Evolutionary conservation across 2,113 vertebrate genomes (phyloP), one percentile per base, ranked within the genome.

Genomic region (Ovibos moschatus): DNA sequence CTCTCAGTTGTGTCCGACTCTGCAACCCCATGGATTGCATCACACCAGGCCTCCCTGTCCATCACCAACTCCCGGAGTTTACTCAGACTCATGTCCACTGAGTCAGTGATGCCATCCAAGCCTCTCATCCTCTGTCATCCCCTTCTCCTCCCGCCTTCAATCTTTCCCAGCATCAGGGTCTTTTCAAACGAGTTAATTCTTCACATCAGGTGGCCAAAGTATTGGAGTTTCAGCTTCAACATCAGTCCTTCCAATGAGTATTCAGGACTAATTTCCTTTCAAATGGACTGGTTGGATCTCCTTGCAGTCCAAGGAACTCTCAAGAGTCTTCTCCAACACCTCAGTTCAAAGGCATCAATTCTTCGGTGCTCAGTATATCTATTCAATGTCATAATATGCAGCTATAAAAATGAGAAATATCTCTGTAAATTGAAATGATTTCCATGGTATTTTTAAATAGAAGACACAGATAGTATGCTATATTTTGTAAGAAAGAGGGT

Each of bases 1-100:
- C 5, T 0, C n/a, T 23, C 67, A 23, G 5, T 25, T 40, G n/a
- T 40, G n/a, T 40, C 67, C 1, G 0, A 71, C n/a, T 40, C 67
- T 40, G 21, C 21, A 5, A 71, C n/a, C 67, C 67, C n/a, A 21
- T 23, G 15, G 67, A 71, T 0, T 40, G n/a, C 67, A 71, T 36
- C 19, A 71, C 19, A 2, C 19, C n/a, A 71, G 67, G n/a, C n/a
- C 67, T 36, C n/a, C 10, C 67, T 71, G 67, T 71, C 67, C n/a
- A 71, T 71, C n/a, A 40, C 67, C 67, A 71, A 12, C 67, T 40
- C 67, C 67, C 5, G 0, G 67, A 71, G 10, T 40, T 71, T 1
- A 40, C 19, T 71, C n/a, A 71, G 23, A 71, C 19, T 71, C 5
- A 40, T 12, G 19, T 36, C 67, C 67, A 71, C 10, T 23, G n/a